A percentile compares a stretch with the other conserved stretches of the same genome.
These are phyloP conservation scores for Sesia bembeciformis DNA, from an alignment of 2,888 invertebrate species.

Conservation along the genomic window DNA sequence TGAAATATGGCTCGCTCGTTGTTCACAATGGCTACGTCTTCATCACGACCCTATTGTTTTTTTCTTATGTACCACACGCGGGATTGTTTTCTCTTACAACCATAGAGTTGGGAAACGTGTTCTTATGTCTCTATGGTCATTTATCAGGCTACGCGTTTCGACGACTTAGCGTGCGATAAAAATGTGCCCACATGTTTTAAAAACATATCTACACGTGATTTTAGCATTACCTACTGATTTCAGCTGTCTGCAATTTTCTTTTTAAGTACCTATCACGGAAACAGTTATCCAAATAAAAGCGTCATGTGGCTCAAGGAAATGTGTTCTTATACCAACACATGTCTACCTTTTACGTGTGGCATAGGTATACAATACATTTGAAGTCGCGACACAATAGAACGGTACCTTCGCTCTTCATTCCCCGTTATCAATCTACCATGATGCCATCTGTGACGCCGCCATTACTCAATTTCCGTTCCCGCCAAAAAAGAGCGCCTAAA, in stretches of 20 bases:
- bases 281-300: neutral
- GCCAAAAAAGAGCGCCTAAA: conserved; percentile 50
- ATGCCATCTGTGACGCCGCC: conserved; percentile 70
- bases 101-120: conserved; percentile 59
- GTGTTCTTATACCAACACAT: conserved; percentile 1
- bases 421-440: conserved; percentile 68
- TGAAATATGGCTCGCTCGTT: conserved; percentile 70
- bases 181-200: too few relatives aligned
- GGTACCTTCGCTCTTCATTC: conserved; percentile 46
- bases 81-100: conserved; percentile 65
- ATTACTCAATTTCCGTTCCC: conserved; percentile 70
- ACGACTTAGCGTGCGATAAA: conserved; percentile 12
- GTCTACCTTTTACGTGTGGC: neutral
- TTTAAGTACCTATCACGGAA: neutral
- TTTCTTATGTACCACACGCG: conserved; percentile 59
- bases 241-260: neutral
- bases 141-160: conserved; percentile 34
- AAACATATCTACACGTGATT: too few relatives aligned
- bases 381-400: conserved; percentile 46
- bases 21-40: conserved; percentile 73
- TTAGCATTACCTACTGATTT: too few relatives aligned
- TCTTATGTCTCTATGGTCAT: conserved; percentile 42
- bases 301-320: conserved; percentile 1
- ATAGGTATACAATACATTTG: conserved; percentile 12
- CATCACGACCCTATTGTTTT: conserved; percentile 72